Conservation (phyloP, 1,140 invertebrate species). For the Cyclina sinensis region DNA sequence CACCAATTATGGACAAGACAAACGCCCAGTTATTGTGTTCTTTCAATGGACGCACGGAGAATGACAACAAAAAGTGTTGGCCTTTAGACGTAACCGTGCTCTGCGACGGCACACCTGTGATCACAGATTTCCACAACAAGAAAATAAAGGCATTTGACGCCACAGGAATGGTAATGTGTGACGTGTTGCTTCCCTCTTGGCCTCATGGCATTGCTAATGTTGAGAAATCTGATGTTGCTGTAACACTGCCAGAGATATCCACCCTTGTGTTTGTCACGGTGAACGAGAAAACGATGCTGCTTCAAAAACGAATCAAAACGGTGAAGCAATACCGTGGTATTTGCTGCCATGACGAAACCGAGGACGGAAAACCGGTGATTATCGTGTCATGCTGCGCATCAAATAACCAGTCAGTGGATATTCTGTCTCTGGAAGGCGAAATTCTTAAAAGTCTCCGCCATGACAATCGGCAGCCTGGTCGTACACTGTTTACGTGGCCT, state of each 20-base stretch:
- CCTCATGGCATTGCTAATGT: slow-evolving; percentile 76
- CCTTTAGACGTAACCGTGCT: slow-evolving; percentile 75
- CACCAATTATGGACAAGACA: slow-evolving; percentile 63
- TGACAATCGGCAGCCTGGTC: slow-evolving; percentile 70
- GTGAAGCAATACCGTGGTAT: slow-evolving; percentile 76
- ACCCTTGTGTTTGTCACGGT: slow-evolving; percentile 72
- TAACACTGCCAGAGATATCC: slow-evolving; percentile 76
- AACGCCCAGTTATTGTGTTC: slow-evolving; percentile 70
- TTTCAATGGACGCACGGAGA: slow-evolving; percentile 75
- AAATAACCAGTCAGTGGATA: slow-evolving; percentile 74
- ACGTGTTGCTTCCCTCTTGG: slow-evolving; percentile 73
- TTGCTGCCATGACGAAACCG: slow-evolving; percentile 67
- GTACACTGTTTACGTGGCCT: slow-evolving; percentile 74
- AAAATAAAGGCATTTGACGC: slow-evolving; percentile 77
- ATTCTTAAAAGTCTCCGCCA: slow-evolving; percentile 71
- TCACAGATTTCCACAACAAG: slow-evolving; percentile 77
- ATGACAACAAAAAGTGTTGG: slow-evolving; percentile 77
- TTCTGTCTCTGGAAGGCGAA: slow-evolving; percentile 73
- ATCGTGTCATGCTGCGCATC: slow-evolving; percentile 76
- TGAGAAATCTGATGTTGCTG: slow-evolving; percentile 71
- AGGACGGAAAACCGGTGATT: slow-evolving; percentile 65
- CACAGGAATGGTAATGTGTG: slow-evolving; percentile 69
- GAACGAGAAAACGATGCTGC: slow-evolving; percentile 70
- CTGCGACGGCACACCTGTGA: slow-evolving; percentile 75
- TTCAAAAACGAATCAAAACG: slow-evolving; percentile 74